Conservation (phyloP, 2,797 vertebrate species). For the Benthosema pterotum region DNA sequence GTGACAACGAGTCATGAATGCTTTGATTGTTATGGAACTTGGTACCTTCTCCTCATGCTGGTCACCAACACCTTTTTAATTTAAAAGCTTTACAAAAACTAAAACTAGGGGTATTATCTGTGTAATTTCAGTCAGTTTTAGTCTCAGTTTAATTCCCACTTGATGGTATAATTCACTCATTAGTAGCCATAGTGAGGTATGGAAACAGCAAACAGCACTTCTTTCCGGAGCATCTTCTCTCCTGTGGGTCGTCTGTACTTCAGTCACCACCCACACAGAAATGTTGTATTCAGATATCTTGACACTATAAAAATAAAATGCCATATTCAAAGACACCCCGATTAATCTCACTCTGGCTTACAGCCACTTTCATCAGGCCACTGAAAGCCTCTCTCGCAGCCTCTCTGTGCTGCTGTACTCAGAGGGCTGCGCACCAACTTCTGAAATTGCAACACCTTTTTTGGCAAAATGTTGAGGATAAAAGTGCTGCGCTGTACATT, state of each 20-base stretch:
- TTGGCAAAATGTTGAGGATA: conserved; percentile 31
- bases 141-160: no score
- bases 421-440: conserved; percentile 49
- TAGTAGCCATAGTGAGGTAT: conserved; percentile 47
- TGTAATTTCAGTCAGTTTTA: no score
- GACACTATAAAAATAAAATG: conserved; percentile 55
- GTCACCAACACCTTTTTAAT: no score
- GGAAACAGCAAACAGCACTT: conserved; percentile 55
- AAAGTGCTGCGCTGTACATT: not conserved
- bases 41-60: no score
- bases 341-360: conserved; percentile 51
- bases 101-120: no score
- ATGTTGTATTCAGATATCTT: conserved; percentile 59
- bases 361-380: conserved; percentile 55
- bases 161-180: conserved; percentile 26
- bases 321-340: conserved; percentile 51
- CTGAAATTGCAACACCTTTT: conserved; percentile 59
- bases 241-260: conserved; percentile 27
- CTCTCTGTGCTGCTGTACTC: conserved; percentile 35
- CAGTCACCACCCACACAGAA: conserved; percentile 52
- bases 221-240: conserved; percentile 36
- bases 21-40: no score
- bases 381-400: conserved; percentile 30
- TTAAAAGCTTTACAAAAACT: no score
- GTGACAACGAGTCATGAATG: no score